Conservation (phyloP, 2,888 invertebrate species). For the Synergus laeviventris region DNA sequence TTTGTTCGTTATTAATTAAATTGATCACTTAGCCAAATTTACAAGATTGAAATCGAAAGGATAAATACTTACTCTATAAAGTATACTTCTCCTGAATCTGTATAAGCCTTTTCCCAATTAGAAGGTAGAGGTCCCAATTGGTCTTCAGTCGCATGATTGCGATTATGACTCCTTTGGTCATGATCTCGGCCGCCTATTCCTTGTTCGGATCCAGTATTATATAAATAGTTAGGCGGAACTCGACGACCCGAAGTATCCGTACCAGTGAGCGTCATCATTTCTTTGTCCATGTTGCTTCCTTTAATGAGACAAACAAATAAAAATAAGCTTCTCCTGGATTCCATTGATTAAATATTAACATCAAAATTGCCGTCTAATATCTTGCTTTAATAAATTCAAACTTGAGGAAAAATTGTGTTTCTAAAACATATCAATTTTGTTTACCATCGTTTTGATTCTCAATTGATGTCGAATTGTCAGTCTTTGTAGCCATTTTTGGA, state of each 20-base stretch:
- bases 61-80: slow-evolving; percentile 91
- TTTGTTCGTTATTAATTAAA: neutral
- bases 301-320: neutral
- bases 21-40: neutral
- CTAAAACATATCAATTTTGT: slow-evolving; percentile 7
- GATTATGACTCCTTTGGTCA: slow-evolving; percentile 66
- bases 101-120: slow-evolving; percentile 99
- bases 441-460: slow-evolving; percentile 72
- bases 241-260: slow-evolving; percentile 64
- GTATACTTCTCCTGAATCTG: slow-evolving; percentile 97
- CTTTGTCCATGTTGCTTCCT: slow-evolving; percentile 45
- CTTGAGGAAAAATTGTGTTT: neutral
- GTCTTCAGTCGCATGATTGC: slow-evolving; percentile 83
- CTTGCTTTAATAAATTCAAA: neutral
- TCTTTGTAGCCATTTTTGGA: slow-evolving; percentile 70
- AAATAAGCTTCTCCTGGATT: neutral
- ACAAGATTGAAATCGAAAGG: neutral
- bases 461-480: slow-evolving; percentile 69
- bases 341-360: neutral
- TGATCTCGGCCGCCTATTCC: slow-evolving; percentile 60
- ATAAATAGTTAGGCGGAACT: slow-evolving; percentile 69
- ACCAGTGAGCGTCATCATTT: slow-evolving; percentile 56
- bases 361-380: neutral
- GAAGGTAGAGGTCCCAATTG: slow-evolving; percentile 93
- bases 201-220: slow-evolving; percentile 62